These are phyloP conservation scores for Mamestra configurata DNA, from an alignment of 1,140 invertebrate genomes.

Conservation along the genomic window DNA sequence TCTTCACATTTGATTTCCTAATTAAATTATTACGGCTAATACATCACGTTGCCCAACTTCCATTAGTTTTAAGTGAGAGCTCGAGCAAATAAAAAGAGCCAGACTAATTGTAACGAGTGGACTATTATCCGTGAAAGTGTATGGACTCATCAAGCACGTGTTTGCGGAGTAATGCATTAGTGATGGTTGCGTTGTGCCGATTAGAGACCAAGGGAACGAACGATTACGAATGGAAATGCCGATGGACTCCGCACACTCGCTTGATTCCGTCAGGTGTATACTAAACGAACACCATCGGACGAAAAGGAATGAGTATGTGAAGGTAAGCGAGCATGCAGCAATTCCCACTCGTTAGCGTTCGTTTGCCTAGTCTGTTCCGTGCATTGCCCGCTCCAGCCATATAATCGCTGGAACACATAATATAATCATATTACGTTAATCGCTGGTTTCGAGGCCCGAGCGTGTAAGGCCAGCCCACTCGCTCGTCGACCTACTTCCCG, in stretches of 20 bases:
- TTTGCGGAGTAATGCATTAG: conserved; percentile 12
- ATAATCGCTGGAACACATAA: conserved; percentile 15
- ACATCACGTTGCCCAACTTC: background rate
- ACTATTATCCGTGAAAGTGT: background rate
- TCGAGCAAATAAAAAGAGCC: conserved; percentile 2
- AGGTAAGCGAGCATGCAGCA: no score
- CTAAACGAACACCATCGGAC: no score
- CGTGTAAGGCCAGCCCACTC: conserved; percentile 49
- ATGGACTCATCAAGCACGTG: conserved; percentile 12
- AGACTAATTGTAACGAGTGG: background rate
- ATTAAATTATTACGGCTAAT: conserved; percentile 3
- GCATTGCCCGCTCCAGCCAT: background rate
- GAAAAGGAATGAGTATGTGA: no score
- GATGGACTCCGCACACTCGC: no score
- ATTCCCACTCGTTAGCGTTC: no score
- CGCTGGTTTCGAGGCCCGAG: conserved; percentile 24
- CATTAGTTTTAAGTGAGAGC: background rate
- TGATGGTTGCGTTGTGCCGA: background rate
- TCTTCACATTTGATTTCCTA: background rate
- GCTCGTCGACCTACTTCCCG: conserved; percentile 51
- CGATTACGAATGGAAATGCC: no score
- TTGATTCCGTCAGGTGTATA: no score
- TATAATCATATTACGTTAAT: background rate
- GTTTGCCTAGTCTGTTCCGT: no score
- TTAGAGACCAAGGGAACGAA: no score